Percentiles rank a stretch among this genome's conserved stretches.
Evolutionary conservation across 2,113 vertebrate species (phyloP).

Genomic region (Odontesthes bonariensis): DNA sequence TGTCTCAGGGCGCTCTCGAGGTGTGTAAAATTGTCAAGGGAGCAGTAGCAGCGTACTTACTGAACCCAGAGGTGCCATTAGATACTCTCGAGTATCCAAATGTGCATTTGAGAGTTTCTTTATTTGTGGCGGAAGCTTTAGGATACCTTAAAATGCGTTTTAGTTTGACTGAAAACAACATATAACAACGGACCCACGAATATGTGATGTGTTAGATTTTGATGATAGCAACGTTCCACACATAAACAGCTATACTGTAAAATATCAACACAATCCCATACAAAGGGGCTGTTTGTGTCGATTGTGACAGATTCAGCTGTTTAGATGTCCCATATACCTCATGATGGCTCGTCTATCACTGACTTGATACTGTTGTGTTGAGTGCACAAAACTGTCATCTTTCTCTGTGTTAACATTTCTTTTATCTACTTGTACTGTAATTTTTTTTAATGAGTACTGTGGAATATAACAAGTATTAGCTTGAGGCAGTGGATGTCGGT

Average conservation of each 20-base stretch:
- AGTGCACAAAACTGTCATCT: neutral
- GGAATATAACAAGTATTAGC: too few species aligned
- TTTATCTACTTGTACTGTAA: neutral
- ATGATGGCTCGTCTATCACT: constrained; percentile 11
- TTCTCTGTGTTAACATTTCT: neutral
- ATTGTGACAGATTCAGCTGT: neutral
- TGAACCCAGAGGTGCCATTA: constrained; percentile 12
- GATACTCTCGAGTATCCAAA: neutral
- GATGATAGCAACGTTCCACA: too few species aligned
- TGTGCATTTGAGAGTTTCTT: constrained; percentile 1
- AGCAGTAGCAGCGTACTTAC: constrained; percentile 1
- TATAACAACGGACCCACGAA: too few species aligned
- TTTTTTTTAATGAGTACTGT: too few species aligned
- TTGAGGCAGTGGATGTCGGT: neutral
- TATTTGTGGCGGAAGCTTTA: neutral
- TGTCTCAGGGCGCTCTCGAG: constrained; percentile 37
- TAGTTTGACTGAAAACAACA: neutral
- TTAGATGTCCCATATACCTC: neutral
- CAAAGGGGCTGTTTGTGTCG: too few species aligned
- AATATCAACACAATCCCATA: too few species aligned
- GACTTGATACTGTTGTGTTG: constrained; percentile 15
- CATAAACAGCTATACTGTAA: too few species aligned
- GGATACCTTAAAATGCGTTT: neutral
- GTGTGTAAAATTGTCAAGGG: constrained; percentile 6
- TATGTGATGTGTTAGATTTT: too few species aligned